Conservation (phyloP, 1,140 invertebrate genomes). For the Cotesia typhae region DNA sequence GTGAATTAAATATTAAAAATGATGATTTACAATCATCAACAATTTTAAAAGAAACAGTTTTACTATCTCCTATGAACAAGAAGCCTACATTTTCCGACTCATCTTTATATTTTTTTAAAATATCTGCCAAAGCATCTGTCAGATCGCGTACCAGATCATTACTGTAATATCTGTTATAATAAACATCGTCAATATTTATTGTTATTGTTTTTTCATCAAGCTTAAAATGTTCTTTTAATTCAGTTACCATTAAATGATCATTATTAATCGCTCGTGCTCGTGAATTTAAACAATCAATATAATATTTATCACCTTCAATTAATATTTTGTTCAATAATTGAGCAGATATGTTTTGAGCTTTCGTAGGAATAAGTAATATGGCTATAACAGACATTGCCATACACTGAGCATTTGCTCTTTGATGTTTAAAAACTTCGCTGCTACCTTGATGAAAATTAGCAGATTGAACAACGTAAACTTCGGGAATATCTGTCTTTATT, state of each 20-base stretch:
- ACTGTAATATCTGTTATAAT: too few relatives aligned
- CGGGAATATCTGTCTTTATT: neutral
- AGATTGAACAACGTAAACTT: neutral
- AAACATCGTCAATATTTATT: too few relatives aligned
- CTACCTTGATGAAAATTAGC: neutral
- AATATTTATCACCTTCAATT: constrained; percentile 1
- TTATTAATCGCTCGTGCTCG: neutral
- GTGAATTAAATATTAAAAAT: neutral
- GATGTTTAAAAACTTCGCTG: neutral
- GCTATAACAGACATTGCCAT: neutral
- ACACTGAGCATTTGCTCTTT: neutral
- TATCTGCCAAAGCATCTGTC: too few relatives aligned
- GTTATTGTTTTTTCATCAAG: neutral
- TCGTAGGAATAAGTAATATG: neutral
- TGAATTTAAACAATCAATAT: neutral
- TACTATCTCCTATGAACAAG: neutral
- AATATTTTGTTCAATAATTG: neutral
- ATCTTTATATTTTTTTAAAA: too few relatives aligned
- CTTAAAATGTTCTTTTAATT: neutral
- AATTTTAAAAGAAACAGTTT: neutral
- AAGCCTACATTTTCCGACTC: neutral
- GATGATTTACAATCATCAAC: neutral
- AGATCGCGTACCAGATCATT: too few relatives aligned
- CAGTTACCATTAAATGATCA: neutral
- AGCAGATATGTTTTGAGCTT: neutral